phyloP scores from a whole-genome alignment of 1,140 invertebrate genomes.

The Procambarus virginalis region DNA sequence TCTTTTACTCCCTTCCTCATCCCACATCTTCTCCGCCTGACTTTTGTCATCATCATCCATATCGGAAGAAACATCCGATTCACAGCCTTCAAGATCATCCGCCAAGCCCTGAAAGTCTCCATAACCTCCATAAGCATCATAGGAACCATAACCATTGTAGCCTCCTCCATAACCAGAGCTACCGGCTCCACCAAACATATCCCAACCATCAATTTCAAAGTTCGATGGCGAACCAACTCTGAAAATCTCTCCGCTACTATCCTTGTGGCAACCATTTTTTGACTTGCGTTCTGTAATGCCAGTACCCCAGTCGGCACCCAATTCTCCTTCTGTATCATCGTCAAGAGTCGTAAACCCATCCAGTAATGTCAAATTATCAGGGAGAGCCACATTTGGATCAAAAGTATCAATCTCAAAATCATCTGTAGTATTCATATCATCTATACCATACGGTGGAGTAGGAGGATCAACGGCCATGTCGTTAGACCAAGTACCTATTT shows the following conservation, averaged over 20 bases:
- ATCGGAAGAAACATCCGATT: slow-evolving; percentile 67
- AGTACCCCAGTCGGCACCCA: slow-evolving; percentile 72
- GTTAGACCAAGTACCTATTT: slow-evolving; percentile 94
- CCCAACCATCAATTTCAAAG: slow-evolving; percentile 71
- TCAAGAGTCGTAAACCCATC: slow-evolving; percentile 67
- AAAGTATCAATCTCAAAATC: slow-evolving; percentile 73
- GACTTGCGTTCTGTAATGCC: slow-evolving; percentile 71
- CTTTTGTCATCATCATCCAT: slow-evolving; percentile 70
- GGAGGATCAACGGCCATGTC: slow-evolving; percentile 81
- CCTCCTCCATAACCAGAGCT: slow-evolving; percentile 70
- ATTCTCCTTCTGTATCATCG: slow-evolving; percentile 67
- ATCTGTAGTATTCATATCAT: slow-evolving; percentile 53
- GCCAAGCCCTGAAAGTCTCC: slow-evolving; percentile 58
- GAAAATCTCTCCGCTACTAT: slow-evolving; percentile 55
- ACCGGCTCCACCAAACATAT: slow-evolving; percentile 70
- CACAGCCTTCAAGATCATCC: slow-evolving; percentile 59
- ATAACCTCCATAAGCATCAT: slow-evolving; percentile 71
- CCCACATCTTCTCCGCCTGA: slow-evolving; percentile 70
- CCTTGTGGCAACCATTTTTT: slow-evolving; percentile 25
- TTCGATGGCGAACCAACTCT: slow-evolving; percentile 70
- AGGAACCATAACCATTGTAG: slow-evolving; percentile 72
- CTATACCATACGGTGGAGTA: slow-evolving; percentile 53
- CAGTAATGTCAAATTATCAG: slow-evolving; percentile 74
- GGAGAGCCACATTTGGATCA: slow-evolving; percentile 73
- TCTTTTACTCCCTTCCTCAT: slow-evolving; percentile 70